phyloP scores from a whole-genome alignment of 2,888 invertebrate genomes.

The Anticlea derivata region DNA sequence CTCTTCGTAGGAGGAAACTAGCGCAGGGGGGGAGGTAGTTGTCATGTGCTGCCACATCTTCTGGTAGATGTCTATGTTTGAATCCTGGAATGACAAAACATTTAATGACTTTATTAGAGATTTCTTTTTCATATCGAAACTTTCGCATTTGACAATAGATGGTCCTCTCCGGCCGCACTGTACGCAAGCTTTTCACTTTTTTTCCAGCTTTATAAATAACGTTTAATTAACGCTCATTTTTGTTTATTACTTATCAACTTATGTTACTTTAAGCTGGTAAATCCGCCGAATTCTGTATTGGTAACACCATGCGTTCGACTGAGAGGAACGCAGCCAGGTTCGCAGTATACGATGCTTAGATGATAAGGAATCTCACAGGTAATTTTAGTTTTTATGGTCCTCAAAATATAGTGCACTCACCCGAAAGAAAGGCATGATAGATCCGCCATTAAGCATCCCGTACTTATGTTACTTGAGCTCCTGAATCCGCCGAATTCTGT shows the following conservation, averaged over 20 bases:
- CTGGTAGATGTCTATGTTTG: constrained; percentile 94
- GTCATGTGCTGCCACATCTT: constrained; percentile 99
- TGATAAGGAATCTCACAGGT: too few relatives aligned
- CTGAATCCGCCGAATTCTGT: constrained; percentile 96
- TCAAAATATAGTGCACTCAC: too few relatives aligned
- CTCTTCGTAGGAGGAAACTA: constrained; percentile 95
- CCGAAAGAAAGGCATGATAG: constrained; percentile 98
- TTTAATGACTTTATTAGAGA: too few relatives aligned
- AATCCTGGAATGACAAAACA: constrained; percentile 84
- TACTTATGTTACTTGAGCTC: constrained; percentile 97
- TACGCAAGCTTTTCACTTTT: too few relatives aligned
- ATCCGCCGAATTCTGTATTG: constrained; percentile 98
- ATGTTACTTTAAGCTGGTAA: constrained; percentile 96
- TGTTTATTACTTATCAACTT: too few relatives aligned
- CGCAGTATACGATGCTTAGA: constrained; percentile 99
- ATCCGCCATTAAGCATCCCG: constrained; percentile 96
- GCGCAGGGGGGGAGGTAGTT: constrained; percentile 87
- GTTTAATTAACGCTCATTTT: too few relatives aligned
- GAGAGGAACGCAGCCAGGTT: constrained; percentile 99
- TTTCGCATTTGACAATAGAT: too few relatives aligned
- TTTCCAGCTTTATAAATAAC: too few relatives aligned
- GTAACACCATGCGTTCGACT: constrained; percentile 97
- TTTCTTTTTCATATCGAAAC: too few relatives aligned
- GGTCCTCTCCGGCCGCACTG: too few relatives aligned
- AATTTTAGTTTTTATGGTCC: too few relatives aligned